Percentiles rank a stretch among this genome's conserved stretches.
These are phyloP conservation scores for Drosophila seclusa DNA, from an alignment of 2,888 invertebrate genomes.

Conservation along the genomic window DNA sequence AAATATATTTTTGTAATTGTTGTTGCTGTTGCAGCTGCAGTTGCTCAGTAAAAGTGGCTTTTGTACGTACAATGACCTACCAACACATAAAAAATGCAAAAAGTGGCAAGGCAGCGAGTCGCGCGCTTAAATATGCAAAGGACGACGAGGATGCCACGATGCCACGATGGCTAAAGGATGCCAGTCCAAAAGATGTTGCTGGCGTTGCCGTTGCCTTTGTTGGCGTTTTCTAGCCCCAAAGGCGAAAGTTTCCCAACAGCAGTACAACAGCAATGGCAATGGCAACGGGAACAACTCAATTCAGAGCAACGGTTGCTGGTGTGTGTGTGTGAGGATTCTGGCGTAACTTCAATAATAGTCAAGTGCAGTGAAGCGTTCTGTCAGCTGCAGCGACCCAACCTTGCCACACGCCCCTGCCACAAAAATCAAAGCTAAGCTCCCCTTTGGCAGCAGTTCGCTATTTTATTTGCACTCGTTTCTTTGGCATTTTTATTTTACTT, in stretches of 20 bases:
- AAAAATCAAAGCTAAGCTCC: slow-evolving; percentile 63
- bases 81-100: slow-evolving; percentile 84
- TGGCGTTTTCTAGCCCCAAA: slow-evolving; percentile 52
- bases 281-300: slow-evolving; percentile 64
- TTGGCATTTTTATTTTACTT: slow-evolving; percentile 58
- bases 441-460: slow-evolving; percentile 57
- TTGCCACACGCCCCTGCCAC: slow-evolving; percentile 16
- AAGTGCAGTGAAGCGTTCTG: slow-evolving; percentile 81
- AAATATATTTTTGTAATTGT: slow-evolving; percentile 15
- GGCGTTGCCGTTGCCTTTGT: slow-evolving; percentile 18
- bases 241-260: slow-evolving; percentile 70
- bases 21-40: slow-evolving; percentile 44
- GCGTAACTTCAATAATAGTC: slow-evolving; percentile 77
- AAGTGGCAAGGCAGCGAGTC: slow-evolving; percentile 67
- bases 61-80: slow-evolving; percentile 85
- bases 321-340: slow-evolving; percentile 47
- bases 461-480: slow-evolving; percentile 77
- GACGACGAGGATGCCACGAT: slow-evolving; percentile 43
- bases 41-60: slow-evolving; percentile 82
- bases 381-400: slow-evolving; percentile 72
- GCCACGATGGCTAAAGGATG: slow-evolving; percentile 49
- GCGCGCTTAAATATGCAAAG: slow-evolving; percentile 81
- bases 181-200: slow-evolving; percentile 73
- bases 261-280: slow-evolving; percentile 19
- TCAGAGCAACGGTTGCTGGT: slow-evolving; percentile 6